Evolutionary conservation across 2,888 invertebrate species (phyloP), one percentile per base, ranked within the genome.

Genomic region (Chironomus tentans): DNA sequence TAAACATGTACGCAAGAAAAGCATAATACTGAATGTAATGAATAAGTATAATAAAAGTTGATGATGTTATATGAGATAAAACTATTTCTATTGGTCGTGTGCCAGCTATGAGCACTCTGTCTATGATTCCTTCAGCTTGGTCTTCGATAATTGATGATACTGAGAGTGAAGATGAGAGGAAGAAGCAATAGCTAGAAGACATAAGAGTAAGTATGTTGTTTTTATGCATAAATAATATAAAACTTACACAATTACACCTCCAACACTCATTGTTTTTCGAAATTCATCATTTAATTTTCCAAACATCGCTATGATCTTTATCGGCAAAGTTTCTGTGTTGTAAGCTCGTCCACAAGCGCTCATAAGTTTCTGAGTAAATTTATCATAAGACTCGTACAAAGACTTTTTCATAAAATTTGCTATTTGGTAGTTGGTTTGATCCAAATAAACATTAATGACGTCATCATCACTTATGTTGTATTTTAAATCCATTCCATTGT

Each of bases 31-130:
- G 22, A 13, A 50, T 13, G n/a, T 12, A 50, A 85, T 93, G 92
- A 6, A 92, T 81, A 0, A 89, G 68, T 78, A 92, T 87, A 13
- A 92, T 85, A 0, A 85, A 79, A 13, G 89, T 84, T 82, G 93
- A 92, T 68, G 91, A 86, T n/a, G 88, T 80, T 77, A 93, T 87
- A 81, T 94, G 93, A 0, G 92, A 90, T 50, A 90, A 81, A 70
- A 93, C 85, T 80, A 94, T 90, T 84, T 93, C 92, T 50, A 87
- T 80, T 0, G 91, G 87, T 56, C 86, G 87, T 3, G 94, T 92
- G 13, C 93, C 93, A 78, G 93, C 91, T 1, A 93, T 92, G 0
- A 91, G 87, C 77, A 90, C 91, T 78, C 94, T 85, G 80, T 93
- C 92, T 89, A 94, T 89, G 77, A 93, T 88, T 2, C 94, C 92